Conservation (phyloP, 1,140 invertebrate species). For the Brachionus plicatilis region DNA sequence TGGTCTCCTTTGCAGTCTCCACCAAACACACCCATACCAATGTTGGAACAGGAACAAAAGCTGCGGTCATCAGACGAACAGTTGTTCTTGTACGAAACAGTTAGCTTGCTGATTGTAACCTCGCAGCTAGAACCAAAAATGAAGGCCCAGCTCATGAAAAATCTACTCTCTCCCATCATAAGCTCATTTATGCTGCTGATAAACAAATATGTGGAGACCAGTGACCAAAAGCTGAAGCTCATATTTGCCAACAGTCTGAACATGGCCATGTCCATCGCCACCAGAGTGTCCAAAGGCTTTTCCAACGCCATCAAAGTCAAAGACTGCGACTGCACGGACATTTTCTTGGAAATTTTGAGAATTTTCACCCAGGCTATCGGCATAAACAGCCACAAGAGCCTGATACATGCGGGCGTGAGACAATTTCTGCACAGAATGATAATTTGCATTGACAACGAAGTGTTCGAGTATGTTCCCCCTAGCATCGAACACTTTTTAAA, state of each 20-base stretch:
- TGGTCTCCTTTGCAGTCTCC: background rate
- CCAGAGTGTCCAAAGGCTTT: constrained; percentile 61
- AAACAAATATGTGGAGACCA: constrained; percentile 48
- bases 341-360: constrained; percentile 59
- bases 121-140: constrained; percentile 55
- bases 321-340: constrained; percentile 57
- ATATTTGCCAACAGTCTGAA: constrained; percentile 55
- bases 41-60: constrained; percentile 44
- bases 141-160: constrained; percentile 50
- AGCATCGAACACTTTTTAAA: constrained; percentile 59
- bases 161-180: constrained; percentile 56
- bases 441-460: constrained; percentile 61
- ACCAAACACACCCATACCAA: constrained; percentile 52
- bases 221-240: constrained; percentile 49
- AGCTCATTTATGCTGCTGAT: constrained; percentile 53
- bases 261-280: constrained; percentile 59
- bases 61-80: constrained; percentile 59
- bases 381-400: constrained; percentile 51
- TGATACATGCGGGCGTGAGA: constrained; percentile 55
- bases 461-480: constrained; percentile 60
- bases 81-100: constrained; percentile 62
- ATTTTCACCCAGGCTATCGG: constrained; percentile 59
- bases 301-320: constrained; percentile 61
- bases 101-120: constrained; percentile 59
- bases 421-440: constrained; percentile 63